phyloP scores from a whole-genome alignment of 2,113 vertebrate genomes.

The Varanus komodoensis region DNA sequence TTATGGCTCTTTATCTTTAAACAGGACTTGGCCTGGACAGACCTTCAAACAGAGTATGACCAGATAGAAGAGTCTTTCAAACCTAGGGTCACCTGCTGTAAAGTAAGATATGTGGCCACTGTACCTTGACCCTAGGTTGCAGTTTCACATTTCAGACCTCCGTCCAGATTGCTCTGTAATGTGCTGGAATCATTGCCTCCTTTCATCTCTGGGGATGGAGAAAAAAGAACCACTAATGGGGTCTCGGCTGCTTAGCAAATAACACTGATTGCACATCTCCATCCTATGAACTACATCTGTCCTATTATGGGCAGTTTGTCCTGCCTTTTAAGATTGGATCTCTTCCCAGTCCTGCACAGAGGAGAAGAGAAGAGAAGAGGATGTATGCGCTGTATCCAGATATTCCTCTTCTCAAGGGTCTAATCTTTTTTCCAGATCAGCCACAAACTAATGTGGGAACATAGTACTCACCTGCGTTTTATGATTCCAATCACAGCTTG shows the following conservation, averaged over 20 bases:
- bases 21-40: neutral
- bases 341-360: constrained; percentile 16
- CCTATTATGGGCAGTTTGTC: constrained; percentile 20
- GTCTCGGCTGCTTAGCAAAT: neutral
- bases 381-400: constrained; percentile 10
- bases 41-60: no score
- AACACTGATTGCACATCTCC: neutral
- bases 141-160: neutral
- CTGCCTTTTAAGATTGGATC: constrained; percentile 19
- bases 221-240: neutral
- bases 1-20: neutral
- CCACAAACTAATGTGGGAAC: constrained; percentile 11
- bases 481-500: constrained; percentile 19
- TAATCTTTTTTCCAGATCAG: neutral
- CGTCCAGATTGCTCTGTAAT: neutral
- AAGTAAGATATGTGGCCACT: neutral
- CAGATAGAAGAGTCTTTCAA: neutral
- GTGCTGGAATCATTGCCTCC: neutral
- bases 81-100: neutral
- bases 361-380: neutral
- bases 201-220: neutral
- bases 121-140: neutral
- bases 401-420: constrained; percentile 2
- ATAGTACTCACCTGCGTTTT: neutral
- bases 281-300: constrained; percentile 10